Conservation (phyloP, 2,113 vertebrate genomes). For the Hydropotes inermis region DNA sequence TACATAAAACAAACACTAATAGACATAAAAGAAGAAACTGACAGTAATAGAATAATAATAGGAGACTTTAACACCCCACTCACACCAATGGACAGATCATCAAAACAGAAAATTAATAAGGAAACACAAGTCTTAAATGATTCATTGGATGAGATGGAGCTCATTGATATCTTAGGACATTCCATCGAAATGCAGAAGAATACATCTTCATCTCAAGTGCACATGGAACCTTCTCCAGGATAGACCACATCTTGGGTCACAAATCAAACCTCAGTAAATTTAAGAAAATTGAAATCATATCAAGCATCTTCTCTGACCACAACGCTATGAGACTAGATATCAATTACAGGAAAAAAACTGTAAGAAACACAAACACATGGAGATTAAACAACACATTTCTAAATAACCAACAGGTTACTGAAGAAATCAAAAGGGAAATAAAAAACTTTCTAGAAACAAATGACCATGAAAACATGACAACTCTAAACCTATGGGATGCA, state of each 20-base stretch:
- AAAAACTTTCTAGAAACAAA: background rate
- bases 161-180: background rate
- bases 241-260: background rate
- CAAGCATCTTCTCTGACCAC: background rate
- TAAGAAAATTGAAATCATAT: background rate
- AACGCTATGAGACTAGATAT: background rate
- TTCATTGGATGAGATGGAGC: background rate
- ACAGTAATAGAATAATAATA: background rate
- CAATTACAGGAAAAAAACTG: background rate
- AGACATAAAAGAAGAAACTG: background rate
- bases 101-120: background rate
- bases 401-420: background rate
- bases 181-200: background rate
- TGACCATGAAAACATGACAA: background rate
- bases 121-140: background rate
- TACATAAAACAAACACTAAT: background rate
- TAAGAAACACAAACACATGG: background rate
- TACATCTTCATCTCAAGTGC: background rate
- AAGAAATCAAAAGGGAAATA: background rate
- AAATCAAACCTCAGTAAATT: background rate
- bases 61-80: background rate
- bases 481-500: background rate
- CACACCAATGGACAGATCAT: background rate
- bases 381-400: background rate
- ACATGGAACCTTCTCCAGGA: background rate